Percentiles rank a stretch among this genome's conserved stretches.
phyloP scores from a whole-genome alignment of 2,113 vertebrate species.

The Gymnogyps californianus region DNA sequence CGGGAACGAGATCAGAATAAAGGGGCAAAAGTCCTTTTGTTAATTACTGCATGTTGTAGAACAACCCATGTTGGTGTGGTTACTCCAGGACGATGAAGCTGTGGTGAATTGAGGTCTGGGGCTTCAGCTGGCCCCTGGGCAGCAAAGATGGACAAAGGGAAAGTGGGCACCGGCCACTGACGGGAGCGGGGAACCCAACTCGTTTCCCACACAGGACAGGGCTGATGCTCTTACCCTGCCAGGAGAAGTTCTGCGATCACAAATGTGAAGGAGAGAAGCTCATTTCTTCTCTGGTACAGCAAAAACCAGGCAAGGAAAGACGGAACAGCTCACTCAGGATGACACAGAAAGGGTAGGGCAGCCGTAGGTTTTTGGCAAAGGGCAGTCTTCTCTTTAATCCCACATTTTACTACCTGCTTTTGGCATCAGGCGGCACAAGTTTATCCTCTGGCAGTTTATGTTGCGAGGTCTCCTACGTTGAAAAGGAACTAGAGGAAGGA shows the following conservation, averaged over 20 bases:
- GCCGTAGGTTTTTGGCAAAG: not conserved
- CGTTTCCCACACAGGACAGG: accelerated
- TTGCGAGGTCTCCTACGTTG: accelerated
- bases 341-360: not conserved
- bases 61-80: not conserved
- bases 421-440: not conserved
- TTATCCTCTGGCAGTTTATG: not conserved
- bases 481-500: not conserved
- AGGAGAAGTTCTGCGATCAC: not conserved
- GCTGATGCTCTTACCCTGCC: not conserved
- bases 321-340: not conserved
- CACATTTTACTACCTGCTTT: not conserved
- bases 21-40: not conserved
- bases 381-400: not conserved
- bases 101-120: not conserved
- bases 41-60: not conserved
- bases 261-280: not conserved
- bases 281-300: not conserved
- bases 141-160: not conserved
- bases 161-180: not conserved
- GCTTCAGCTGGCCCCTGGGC: not conserved
- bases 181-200: accelerated
- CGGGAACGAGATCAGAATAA: not conserved
- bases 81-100: not conserved
- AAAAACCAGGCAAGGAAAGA: not conserved